These are phyloP conservation scores for Cinara cedri DNA, from an alignment of 2,888 invertebrate species.

Conservation along the genomic window DNA sequence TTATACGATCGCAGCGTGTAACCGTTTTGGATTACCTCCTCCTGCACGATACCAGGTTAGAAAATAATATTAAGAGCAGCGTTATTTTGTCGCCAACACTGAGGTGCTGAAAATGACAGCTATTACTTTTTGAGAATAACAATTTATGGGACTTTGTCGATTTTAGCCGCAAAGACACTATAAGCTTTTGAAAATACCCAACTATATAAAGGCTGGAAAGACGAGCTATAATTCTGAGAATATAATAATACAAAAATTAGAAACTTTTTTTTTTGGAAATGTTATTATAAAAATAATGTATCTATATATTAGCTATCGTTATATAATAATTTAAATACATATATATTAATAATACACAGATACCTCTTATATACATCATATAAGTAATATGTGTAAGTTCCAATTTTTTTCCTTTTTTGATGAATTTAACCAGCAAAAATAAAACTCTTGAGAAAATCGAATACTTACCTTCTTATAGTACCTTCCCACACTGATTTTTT, in stretches of 20 bases:
- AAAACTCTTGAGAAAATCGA: too few relatives aligned
- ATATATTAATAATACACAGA: too few relatives aligned
- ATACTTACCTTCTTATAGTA: too few relatives aligned
- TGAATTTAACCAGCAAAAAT: too few relatives aligned
- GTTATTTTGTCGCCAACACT: slow-evolving; percentile 28
- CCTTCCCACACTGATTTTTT: too few relatives aligned
- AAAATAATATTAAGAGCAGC: slow-evolving; percentile 35
- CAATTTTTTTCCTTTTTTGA: too few relatives aligned
- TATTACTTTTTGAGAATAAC: slow-evolving; percentile 49
- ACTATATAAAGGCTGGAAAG: neutral
- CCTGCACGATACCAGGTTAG: neutral
- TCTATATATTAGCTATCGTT: too few relatives aligned
- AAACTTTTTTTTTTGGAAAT: too few relatives aligned
- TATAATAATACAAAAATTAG: slow-evolving; percentile 3
- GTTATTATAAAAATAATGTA: too few relatives aligned
- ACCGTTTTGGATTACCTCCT: neutral
- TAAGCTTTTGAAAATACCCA: slow-evolving; percentile 27
- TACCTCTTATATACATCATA: too few relatives aligned
- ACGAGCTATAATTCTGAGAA: slow-evolving; percentile 26
- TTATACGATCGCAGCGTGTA: slow-evolving; percentile 1
- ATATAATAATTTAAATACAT: too few relatives aligned
- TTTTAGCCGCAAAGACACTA: slow-evolving; percentile 14
- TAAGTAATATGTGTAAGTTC: too few relatives aligned
- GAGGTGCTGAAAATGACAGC: slow-evolving; percentile 37
- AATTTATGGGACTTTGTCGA: slow-evolving; percentile 46